Evolutionary conservation across 2,888 invertebrate genomes (phyloP).

Genomic region (Litoditis marina): DNA sequence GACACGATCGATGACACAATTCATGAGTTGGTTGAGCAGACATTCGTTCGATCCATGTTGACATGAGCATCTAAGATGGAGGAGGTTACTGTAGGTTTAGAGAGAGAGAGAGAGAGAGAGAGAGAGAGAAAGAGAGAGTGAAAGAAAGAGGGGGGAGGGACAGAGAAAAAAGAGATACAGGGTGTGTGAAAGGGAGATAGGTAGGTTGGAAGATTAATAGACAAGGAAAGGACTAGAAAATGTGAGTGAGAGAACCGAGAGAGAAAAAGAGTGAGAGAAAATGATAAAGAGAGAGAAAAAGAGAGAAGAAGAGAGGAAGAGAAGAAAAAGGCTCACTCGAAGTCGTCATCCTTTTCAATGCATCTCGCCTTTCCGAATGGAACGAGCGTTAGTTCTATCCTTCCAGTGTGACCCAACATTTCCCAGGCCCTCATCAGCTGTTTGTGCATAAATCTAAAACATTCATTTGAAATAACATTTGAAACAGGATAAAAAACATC

Average conservation of each 20-base stretch:
- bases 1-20: slow-evolving; percentile 57
- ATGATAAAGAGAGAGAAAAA: too few relatives aligned
- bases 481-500: not conserved
- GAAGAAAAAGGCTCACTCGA: slow-evolving; percentile 33
- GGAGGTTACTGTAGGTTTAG: too few relatives aligned
- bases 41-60: slow-evolving; percentile 60
- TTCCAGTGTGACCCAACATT: slow-evolving; percentile 36
- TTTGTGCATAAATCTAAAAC: slow-evolving; percentile 43
- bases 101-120: too few relatives aligned
- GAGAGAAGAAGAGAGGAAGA: too few relatives aligned
- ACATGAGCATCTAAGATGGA: slow-evolving; percentile 47
- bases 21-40: slow-evolving; percentile 58
- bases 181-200: too few relatives aligned
- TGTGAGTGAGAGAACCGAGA: too few relatives aligned
- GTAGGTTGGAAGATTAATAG: too few relatives aligned
- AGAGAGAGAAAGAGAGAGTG: too few relatives aligned
- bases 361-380: slow-evolving; percentile 61
- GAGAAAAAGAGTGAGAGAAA: too few relatives aligned
- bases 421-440: slow-evolving; percentile 52
- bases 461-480: not conserved
- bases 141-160: too few relatives aligned
- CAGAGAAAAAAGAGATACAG: too few relatives aligned
- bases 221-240: too few relatives aligned
- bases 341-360: slow-evolving; percentile 41
- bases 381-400: slow-evolving; percentile 50